Base-by-base conservation (phyloP, 2,888 invertebrate species). In the Acrocera orbiculus region DNA sequence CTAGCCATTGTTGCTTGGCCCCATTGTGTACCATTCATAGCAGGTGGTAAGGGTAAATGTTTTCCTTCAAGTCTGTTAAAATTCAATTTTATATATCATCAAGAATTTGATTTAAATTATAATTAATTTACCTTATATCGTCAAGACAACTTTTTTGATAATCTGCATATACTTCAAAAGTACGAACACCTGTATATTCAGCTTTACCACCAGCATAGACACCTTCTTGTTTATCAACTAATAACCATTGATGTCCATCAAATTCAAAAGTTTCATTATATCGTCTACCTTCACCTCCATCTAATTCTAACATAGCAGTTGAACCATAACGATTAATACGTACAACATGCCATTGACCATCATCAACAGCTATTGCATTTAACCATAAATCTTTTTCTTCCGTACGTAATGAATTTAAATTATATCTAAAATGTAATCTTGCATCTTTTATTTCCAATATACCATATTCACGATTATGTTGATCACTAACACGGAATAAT, bases 331-430 rank as follows among this genome's bases (percentile, higher is more conserved):
- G 72, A 46, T 82, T 81, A 1, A 93, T 83, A 44, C 81, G 73
- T 5, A 89, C 89, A 34, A 85, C 85, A 54, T 96, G 95, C 95
- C 95, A 95, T 50, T 90, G 89, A 2, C 95, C 95, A 54, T 93
- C 87, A 51, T 90, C 87, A 3, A 93, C 90, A 2, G 81, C 73
- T 16, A 92, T 79, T 5, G 85, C 79, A 46, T 82, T 81, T 31
- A 92, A 63, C 83, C 86, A 85, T 46, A 95, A 76, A 51, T 85
- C 83, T 40, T 76, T 75, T 55, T 90, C 89, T 56, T 90, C 89
- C 5, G 89, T 87, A 41, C 86, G 69, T 41, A 87, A 62, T 13
- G 85, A 87, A 57, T 93, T 93, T 32, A 95, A 65, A 59, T 95
- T 93, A 58, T 82, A 95, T 42, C 86, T 73, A 65, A 92, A 90